Evolutionary conservation across 2,113 vertebrate species (phyloP).

Genomic region (Regulus satrapa): DNA sequence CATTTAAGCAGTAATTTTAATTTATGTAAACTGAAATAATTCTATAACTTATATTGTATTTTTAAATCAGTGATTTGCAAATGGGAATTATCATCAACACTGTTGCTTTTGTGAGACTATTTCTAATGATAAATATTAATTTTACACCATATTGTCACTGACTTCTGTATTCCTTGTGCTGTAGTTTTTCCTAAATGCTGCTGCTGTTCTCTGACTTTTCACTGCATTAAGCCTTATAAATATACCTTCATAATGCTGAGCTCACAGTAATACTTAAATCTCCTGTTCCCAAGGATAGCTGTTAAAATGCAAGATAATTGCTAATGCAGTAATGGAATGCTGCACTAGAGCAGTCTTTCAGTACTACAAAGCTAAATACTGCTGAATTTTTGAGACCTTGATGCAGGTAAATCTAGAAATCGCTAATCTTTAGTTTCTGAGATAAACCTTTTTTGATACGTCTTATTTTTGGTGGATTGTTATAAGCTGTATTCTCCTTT

Average conservation of each 20-base stretch:
- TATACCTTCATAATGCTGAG: slow-evolving; percentile 14
- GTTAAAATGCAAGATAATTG: slow-evolving; percentile 44
- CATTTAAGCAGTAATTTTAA: background rate
- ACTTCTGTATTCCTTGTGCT: slow-evolving; percentile 19
- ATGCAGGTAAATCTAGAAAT: slow-evolving; percentile 46
- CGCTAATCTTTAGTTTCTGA: slow-evolving; percentile 15
- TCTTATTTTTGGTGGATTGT: background rate
- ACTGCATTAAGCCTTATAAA: slow-evolving; percentile 35
- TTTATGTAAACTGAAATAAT: background rate
- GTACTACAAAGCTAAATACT: slow-evolving; percentile 26
- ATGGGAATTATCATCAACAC: background rate
- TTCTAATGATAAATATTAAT: background rate
- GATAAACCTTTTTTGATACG: background rate
- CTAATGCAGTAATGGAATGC: slow-evolving; percentile 32
- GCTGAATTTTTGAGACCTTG: slow-evolving; percentile 20
- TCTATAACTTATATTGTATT: background rate
- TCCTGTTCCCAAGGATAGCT: slow-evolving; percentile 20
- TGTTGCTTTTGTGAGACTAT: background rate
- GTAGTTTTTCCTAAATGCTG: slow-evolving; percentile 25
- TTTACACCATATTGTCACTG: background rate
- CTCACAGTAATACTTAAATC: background rate
- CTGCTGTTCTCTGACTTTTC: slow-evolving; percentile 37
- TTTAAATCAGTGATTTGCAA: background rate
- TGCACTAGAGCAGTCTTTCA: background rate
- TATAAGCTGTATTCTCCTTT: background rate